A percentile compares a stretch with the other conserved stretches of the same genome.
Evolutionary conservation across 53 echinoderm and acorn worm genomes (phyloP).

Genomic region (Stichopus horrens): DNA sequence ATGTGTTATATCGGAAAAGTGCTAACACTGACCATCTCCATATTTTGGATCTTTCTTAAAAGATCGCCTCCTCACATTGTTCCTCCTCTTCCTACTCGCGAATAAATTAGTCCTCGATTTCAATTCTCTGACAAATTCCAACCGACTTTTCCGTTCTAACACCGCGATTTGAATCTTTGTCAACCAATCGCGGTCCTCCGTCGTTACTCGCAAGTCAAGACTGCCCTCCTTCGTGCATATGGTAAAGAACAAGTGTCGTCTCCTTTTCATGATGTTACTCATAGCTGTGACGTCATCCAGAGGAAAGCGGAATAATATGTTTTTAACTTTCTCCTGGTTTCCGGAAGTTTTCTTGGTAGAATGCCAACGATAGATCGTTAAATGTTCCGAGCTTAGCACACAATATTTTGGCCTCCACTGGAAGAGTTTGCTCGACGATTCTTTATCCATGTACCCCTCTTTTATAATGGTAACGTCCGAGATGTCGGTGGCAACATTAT

Average conservation of each 20-base stretch:
- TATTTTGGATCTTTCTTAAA: conserved; percentile 83
- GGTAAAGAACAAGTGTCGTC: conserved; percentile 80
- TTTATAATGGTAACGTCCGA: conserved; percentile 61
- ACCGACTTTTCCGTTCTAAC: conserved; percentile 65
- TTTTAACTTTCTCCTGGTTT: conserved; percentile 55
- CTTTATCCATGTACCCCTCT: conserved; percentile 83
- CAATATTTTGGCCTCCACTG: conserved; percentile 87
- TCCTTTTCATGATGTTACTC: conserved; percentile 84
- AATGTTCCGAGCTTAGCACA: conserved; percentile 70
- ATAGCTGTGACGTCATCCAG: conserved; percentile 90
- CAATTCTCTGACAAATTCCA: conserved; percentile 82
- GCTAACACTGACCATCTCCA: conserved; percentile 74
- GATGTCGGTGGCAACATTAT: background rate
- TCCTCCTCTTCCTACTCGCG: conserved; percentile 76
- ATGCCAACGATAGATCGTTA: conserved; percentile 75
- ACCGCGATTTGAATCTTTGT: conserved; percentile 95
- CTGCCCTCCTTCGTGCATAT: conserved; percentile 81
- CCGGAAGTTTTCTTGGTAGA: conserved; percentile 56
- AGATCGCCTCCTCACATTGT: conserved; percentile 66
- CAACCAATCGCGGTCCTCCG: conserved; percentile 88
- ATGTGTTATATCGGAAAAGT: background rate
- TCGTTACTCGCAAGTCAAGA: conserved; percentile 71
- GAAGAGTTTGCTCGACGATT: conserved; percentile 70
- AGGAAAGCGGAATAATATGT: conserved; percentile 71
- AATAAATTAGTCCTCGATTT: conserved; percentile 85